Evolutionary conservation across 1,140 invertebrate species (phyloP).

Genomic region (Diploscapter pachys): DNA sequence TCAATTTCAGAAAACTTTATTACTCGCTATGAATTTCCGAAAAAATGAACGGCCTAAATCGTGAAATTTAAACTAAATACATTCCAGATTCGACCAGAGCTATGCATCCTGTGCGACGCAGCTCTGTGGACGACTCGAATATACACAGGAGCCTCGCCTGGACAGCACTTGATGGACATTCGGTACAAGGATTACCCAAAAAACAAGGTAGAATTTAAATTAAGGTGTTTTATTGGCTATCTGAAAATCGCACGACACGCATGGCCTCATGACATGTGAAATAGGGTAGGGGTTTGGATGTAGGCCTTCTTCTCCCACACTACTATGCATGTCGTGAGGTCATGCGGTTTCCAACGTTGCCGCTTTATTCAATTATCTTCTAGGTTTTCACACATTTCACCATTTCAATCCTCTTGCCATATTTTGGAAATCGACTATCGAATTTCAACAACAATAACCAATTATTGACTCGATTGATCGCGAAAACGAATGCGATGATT

Average conservation of each 20-base stretch:
- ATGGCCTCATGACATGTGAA: background rate
- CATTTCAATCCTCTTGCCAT: slow-evolving; percentile 22
- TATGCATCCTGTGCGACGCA: no score
- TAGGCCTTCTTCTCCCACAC: no score
- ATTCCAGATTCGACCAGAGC: background rate
- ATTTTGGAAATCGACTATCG: slow-evolving; percentile 15
- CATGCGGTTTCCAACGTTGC: no score
- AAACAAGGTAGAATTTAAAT: background rate
- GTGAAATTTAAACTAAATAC: background rate
- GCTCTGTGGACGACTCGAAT: no score
- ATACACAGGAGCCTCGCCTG: slow-evolving; percentile 17
- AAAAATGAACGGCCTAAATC: no score
- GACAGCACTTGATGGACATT: slow-evolving; percentile 27
- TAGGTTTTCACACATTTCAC: slow-evolving; percentile 16
- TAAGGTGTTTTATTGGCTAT: background rate
- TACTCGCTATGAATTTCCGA: no score
- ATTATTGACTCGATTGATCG: background rate
- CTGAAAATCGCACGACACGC: background rate
- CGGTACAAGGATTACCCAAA: slow-evolving; percentile 15
- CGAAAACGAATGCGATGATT: slow-evolving; percentile 10
- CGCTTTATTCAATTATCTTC: background rate
- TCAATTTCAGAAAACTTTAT: no score
- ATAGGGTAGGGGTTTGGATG: no score
- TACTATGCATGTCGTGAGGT: no score
- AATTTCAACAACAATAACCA: background rate